Base-by-base conservation (phyloP, 2,797 vertebrate genomes). In the Vespertilio murinus region DNA sequence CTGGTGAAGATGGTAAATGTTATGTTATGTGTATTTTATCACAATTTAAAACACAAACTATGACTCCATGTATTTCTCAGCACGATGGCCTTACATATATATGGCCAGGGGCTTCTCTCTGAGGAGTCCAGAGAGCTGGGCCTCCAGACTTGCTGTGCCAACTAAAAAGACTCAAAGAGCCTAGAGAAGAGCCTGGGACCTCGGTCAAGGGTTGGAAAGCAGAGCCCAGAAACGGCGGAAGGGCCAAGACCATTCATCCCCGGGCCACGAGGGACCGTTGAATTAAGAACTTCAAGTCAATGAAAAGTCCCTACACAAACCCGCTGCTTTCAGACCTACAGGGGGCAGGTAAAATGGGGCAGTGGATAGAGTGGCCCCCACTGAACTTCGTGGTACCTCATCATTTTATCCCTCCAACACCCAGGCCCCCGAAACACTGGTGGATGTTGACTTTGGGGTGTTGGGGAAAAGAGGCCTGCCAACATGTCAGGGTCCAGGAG, bases 301-400 rank as follows among this genome's bases (percentile, higher is more conserved):
- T 35, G 59, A 81, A 95, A 84, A 70, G 28, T 73, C 80, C 69
- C 88, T 73, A n/a, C 82, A 56, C 61, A 82, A 25, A 67, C 52
- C 40, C n/a, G 78, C 64, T 64, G 88, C n/a, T n/a, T n/a, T n/a
- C n/a, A n/a, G 78, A 73, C 22, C 38, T 30, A 0, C 22, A n/a
- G 42, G 5, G 59, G 28, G 89, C 82, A 92, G 90, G 78, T n/a
- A 86, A 80, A 90, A 61, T 77, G 30, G n/a, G n/a, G n/a, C n/a
- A n/a, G n/a, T n/a, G n/a, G n/a, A n/a, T n/a, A n/a, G n/a, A n/a
- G 77, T 33, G 38, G 54, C 49, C 61, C 52, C 38, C 17, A 67
- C 90, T 56, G 40, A 71, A 73, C 56, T 61, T 8, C 13, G 30
- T 42, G n/a, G 28, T 65, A 11, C 10, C 42, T 42, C 42, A 47